Evolutionary conservation across 2,797 vertebrate genomes (phyloP), one percentile per base, ranked within the genome.

Genomic region (Coilia nasus): DNA sequence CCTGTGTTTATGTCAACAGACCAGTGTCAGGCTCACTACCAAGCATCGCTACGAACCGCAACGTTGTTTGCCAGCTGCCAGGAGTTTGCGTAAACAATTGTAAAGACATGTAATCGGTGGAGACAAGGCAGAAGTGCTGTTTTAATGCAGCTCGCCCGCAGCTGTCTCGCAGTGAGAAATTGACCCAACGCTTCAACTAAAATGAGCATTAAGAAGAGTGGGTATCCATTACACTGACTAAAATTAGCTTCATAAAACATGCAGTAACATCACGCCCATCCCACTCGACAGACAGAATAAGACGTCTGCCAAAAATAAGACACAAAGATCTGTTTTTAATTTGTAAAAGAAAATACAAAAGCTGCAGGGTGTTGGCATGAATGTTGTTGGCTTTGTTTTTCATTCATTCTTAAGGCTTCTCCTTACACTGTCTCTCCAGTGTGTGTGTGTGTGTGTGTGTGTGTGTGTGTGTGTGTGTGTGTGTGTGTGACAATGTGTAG

Each of bases 1-100:
- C 82, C 83, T 57, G n/a, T 86, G 81, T 87, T 85, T 84, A 83
- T 59, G 84, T 87, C 67, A 85, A 83, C 86, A 87, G 35, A 82
- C 82, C 47, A 47, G 47, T 35, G 86, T 59, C 19, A 81, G 54
- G 23, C 71, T 41, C 35, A 41, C 35, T 41, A 44, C 1, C 31
- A 31, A 44, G 14, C 35, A 6, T 44, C 17, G 31, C 71, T 21
- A 44, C 21, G 17, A 78, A 7, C 35, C 19, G 2, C 35, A 31
- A 44, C 17, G 15, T 31, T 78, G 31, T 78, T 44, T 44, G 17
- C 31, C 17, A 12, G 21, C 71, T 78, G 71, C 19, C 71, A 78
- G 71, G 35, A 7, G 35, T 21, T 1, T 19, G 35, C 21, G 71
- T 44, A 44, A 75, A 75, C 67, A 75, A 75, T 41, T 78, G 19